Evolutionary conservation across 2,888 invertebrate species (phyloP).

Genomic region (Sinopyrophorus schimmeli): DNA sequence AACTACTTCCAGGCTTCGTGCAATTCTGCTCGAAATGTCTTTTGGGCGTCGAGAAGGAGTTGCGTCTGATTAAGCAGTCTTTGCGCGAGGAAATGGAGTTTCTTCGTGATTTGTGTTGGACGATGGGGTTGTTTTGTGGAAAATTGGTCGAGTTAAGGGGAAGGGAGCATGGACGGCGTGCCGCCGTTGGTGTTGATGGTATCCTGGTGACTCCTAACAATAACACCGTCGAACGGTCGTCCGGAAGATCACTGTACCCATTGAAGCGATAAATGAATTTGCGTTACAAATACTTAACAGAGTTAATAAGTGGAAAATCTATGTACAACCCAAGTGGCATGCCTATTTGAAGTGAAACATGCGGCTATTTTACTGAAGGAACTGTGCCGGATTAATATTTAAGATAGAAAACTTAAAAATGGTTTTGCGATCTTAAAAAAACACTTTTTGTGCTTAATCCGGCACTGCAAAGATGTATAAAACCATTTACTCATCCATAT

Average conservation of each 20-base stretch:
- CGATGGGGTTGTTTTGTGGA: constrained; percentile 16
- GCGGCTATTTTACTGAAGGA: no score
- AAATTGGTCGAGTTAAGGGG: constrained; percentile 40
- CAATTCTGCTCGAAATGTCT: neutral
- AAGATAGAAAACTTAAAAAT: no score
- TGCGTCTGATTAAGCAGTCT: constrained; percentile 3
- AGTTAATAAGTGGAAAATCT: no score
- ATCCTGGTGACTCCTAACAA: constrained; percentile 65
- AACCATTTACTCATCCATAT: no score
- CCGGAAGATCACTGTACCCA: constrained; percentile 63
- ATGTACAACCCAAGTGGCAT: no score
- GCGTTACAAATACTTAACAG: no score
- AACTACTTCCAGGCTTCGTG: neutral
- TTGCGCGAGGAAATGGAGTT: constrained; percentile 13
- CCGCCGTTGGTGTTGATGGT: constrained; percentile 51
- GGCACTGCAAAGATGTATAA: no score
- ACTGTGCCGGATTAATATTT: no score
- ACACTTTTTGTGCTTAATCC: no score
- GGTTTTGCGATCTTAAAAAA: no score
- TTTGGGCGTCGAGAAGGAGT: constrained; percentile 4
- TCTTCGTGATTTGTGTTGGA: constrained; percentile 19
- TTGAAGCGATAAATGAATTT: constrained; percentile 15
- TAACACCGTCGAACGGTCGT: constrained; percentile 64
- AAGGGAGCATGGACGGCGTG: constrained; percentile 48
- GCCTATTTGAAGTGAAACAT: no score